A percentile compares a stretch with the other conserved stretches of the same genome.
Evolutionary conservation across 2,113 vertebrate species (phyloP).

Genomic region (Argyrosomus japonicus): DNA sequence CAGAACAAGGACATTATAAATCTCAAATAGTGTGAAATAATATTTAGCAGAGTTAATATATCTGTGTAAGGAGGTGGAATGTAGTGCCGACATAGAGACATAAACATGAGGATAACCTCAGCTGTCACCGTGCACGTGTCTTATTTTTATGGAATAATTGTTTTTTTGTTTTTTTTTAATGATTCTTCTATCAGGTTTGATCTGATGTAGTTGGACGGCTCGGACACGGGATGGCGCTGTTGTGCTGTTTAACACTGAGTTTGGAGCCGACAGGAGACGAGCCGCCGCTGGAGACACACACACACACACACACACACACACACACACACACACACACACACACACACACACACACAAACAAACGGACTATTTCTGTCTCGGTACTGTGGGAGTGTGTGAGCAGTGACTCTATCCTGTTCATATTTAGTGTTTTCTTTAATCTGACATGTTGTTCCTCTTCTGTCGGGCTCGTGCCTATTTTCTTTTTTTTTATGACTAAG

Average conservation of each 20-base stretch:
- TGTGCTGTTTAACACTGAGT: conserved; percentile 17
- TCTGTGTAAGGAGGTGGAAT: not conserved
- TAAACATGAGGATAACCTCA: not conserved
- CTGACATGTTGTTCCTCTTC: not conserved
- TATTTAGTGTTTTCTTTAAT: not conserved
- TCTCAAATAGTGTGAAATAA: not conserved
- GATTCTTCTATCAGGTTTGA: not conserved
- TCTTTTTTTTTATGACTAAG: not conserved
- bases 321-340: not conserved
- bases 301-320: not conserved
- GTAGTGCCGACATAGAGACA: not conserved
- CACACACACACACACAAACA: not conserved
- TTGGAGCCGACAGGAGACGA: not conserved
- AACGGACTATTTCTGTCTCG: not conserved
- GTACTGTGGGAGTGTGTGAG: not conserved
- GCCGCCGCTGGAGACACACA: not conserved
- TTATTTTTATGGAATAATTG: not conserved
- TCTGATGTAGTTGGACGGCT: rapidly evolving
- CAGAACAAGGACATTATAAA: not conserved
- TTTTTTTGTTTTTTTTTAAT: too few relatives aligned
- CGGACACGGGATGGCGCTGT: conserved; percentile 54
- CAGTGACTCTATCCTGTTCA: not conserved
- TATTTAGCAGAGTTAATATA: not conserved
- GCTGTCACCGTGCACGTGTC: not conserved
- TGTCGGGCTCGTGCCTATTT: not conserved